Percentiles rank a stretch among this genome's conserved stretches.
phyloP scores from a whole-genome alignment of 2,113 vertebrate genomes.

The Muntiacus reevesi region DNA sequence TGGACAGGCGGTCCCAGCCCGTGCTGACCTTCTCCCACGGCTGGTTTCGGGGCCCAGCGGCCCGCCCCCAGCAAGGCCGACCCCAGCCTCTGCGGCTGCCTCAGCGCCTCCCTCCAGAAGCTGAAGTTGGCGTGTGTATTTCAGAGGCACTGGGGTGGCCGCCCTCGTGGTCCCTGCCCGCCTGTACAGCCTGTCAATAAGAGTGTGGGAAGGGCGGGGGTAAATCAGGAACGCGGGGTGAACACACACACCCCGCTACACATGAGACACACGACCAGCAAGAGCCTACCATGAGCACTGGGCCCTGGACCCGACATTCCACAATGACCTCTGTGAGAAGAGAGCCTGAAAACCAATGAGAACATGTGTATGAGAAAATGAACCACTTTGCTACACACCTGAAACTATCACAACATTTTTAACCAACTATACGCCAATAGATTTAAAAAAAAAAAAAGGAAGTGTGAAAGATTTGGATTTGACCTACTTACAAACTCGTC shows the following conservation, averaged over 20 bases:
- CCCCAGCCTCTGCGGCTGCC: not conserved
- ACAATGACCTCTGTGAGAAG: not conserved
- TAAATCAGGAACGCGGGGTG: not conserved
- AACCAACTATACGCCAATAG: not conserved
- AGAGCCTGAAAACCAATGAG: not conserved
- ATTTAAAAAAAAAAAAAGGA: not conserved
- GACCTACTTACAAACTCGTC: not conserved
- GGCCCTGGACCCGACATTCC: not conserved
- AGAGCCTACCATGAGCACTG: not conserved
- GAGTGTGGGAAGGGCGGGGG: not conserved
- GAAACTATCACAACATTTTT: not conserved
- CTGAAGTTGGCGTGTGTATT: not conserved
- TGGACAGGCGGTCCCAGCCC: not conserved
- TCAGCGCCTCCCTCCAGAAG: not conserved
- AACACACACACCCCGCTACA: not conserved
- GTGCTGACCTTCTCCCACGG: not conserved
- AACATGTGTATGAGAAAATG: not conserved
- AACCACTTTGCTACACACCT: rapidly evolving
- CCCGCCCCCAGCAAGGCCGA: not conserved
- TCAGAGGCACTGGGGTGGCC: no score
- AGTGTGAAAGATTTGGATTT: not conserved
- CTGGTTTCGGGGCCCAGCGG: not conserved
- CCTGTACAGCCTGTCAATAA: not conserved
- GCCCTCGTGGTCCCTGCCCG: not conserved
- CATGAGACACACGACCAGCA: not conserved